These are phyloP conservation scores for Cynopterus sphinx DNA, from an alignment of 2,797 vertebrate genomes.

Conservation along the genomic window DNA sequence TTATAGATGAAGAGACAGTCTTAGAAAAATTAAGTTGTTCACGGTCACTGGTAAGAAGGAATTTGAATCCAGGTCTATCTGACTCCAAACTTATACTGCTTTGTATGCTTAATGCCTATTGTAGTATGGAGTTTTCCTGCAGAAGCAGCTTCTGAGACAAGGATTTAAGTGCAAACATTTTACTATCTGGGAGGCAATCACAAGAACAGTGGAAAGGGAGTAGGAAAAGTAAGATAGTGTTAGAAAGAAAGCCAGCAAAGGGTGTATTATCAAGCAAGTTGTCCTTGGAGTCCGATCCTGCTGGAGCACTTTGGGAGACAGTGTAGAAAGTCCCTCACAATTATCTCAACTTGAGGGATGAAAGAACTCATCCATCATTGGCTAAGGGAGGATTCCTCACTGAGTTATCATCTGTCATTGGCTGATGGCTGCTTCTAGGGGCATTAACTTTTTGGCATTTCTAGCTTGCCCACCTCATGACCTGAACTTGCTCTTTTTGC, in stretches of 20 bases:
- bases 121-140: neutral
- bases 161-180: neutral
- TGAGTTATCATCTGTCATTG: neutral
- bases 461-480: neutral
- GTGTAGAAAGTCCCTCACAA: neutral
- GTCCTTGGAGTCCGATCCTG: neutral
- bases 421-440: neutral
- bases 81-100: neutral
- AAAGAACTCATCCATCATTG: neutral
- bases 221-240: neutral
- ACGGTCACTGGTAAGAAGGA: neutral
- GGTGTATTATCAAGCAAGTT: neutral
- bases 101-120: neutral
- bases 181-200: neutral
- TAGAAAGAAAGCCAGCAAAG: neutral
- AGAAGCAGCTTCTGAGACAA: neutral
- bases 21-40: conserved; percentile 2
- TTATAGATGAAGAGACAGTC: neutral
- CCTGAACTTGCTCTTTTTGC: neutral
- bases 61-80: neutral
- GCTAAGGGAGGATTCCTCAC: neutral
- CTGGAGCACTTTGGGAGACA: neutral
- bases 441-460: neutral
- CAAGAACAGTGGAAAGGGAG: neutral
- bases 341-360: neutral